These are phyloP conservation scores for Arizona elegans DNA, from an alignment of 2,113 vertebrate species.

Conservation along the genomic window DNA sequence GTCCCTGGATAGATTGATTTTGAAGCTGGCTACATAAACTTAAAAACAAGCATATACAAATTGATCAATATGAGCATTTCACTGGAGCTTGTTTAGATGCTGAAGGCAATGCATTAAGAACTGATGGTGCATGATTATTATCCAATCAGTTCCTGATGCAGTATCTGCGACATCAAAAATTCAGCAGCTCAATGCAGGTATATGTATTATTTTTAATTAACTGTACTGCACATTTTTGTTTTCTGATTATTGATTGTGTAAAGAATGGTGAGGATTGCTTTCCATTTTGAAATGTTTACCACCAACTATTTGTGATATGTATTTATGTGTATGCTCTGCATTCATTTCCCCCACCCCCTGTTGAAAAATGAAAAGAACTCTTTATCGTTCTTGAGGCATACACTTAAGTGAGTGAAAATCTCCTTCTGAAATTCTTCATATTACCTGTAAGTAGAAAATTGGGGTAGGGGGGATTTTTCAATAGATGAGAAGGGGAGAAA, in stretches of 20 bases:
- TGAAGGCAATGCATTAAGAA: slow-evolving; percentile 98
- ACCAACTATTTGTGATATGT: not conserved
- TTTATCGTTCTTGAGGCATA: not conserved
- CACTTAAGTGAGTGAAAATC: not conserved
- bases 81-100: slow-evolving; percentile 86
- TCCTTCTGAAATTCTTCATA: not conserved
- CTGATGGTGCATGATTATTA: slow-evolving; percentile 84
- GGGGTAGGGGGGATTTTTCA: not conserved
- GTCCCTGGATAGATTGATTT: not conserved
- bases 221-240: not conserved
- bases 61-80: slow-evolving; percentile 24
- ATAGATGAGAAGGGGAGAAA: not conserved
- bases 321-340: not conserved
- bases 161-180: slow-evolving; percentile 95
- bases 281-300: not conserved
- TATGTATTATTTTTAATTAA: not conserved
- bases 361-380: not conserved
- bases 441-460: not conserved
- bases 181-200: slow-evolving; percentile 37
- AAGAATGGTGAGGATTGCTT: not conserved
- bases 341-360: not conserved
- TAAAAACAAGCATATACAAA: not conserved
- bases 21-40: not conserved
- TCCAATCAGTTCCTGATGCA: slow-evolving; percentile 99
- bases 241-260: not conserved